Conservation (phyloP, 2,113 vertebrate species). For the Globicephala melas region DNA sequence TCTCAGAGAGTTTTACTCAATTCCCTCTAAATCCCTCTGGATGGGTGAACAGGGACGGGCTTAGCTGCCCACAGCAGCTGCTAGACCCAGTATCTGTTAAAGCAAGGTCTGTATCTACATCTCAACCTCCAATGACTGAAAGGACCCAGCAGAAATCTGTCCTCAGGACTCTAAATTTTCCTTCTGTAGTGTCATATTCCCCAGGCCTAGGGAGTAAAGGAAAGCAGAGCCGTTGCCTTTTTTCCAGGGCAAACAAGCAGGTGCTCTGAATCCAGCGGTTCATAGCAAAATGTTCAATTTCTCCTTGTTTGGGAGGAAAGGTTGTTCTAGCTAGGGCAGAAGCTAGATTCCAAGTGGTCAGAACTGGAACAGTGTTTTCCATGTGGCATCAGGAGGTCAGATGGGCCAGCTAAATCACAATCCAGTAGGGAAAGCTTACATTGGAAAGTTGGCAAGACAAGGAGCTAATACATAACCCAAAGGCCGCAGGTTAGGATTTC, state of each 20-base stretch:
- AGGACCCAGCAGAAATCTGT: not conserved
- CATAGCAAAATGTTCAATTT: conserved; percentile 23
- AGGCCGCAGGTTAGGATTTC: not conserved
- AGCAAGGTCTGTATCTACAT: not conserved
- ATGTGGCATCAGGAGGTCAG: not conserved
- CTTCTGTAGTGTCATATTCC: not conserved
- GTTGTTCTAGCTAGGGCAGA: not conserved
- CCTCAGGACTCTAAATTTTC: not conserved
- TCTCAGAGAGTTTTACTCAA: not conserved
- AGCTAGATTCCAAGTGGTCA: not conserved
- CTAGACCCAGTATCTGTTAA: not conserved
- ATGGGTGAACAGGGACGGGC: not conserved
- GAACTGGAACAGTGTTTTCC: not conserved
- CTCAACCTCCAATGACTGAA: not conserved
- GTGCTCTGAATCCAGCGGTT: conserved; percentile 13
- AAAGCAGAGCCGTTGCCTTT: not conserved
- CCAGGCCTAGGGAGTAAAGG: not conserved
- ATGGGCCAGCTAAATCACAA: not conserved
- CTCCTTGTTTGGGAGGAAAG: not conserved
- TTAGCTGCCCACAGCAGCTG: not conserved
- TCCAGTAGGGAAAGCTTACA: not conserved
- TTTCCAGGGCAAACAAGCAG: conserved; percentile 27
- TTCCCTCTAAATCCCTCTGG: not conserved
- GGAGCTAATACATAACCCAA: not conserved
- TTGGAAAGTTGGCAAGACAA: conserved; percentile 27